Evolutionary conservation across 2,113 vertebrate genomes (phyloP).

Genomic region (Pseudopodoces humilis): DNA sequence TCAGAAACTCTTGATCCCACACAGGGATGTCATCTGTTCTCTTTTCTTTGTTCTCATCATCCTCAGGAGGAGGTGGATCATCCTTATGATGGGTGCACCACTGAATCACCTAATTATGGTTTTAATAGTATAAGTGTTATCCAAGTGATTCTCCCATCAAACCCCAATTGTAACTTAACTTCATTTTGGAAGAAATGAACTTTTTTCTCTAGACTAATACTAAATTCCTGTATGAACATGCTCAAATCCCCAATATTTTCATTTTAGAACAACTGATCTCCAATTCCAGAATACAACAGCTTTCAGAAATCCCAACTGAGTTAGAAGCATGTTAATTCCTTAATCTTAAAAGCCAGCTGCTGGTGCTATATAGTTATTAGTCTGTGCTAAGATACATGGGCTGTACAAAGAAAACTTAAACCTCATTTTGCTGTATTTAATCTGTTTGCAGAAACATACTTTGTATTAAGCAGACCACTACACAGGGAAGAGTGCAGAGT

Average conservation of each 20-base stretch:
- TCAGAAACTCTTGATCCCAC: conserved; percentile 99
- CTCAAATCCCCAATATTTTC: not conserved
- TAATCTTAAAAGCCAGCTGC: not conserved
- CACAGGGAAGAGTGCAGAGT: rapidly evolving
- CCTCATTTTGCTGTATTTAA: not conserved
- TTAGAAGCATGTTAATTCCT: not conserved
- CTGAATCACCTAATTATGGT: conserved; percentile 89
- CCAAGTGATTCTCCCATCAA: not conserved
- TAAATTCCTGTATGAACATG: not conserved
- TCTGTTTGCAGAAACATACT: not conserved
- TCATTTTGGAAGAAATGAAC: not conserved
- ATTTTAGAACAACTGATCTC: not conserved
- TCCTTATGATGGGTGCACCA: conserved; percentile 99
- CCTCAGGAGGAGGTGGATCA: conserved; percentile 96
- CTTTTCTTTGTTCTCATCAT: conserved; percentile 99
- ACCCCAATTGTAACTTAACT: not conserved
- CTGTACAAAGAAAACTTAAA: not conserved
- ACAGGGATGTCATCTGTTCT: conserved; percentile 98
- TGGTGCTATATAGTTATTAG: not conserved
- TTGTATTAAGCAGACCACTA: not conserved
- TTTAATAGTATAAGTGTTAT: not conserved
- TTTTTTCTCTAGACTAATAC: not conserved
- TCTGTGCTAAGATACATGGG: not conserved
- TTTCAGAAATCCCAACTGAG: not conserved
- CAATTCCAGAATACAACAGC: not conserved